phyloP scores from a whole-genome alignment of 2,888 invertebrate genomes.

The Phaonia tiefii region DNA sequence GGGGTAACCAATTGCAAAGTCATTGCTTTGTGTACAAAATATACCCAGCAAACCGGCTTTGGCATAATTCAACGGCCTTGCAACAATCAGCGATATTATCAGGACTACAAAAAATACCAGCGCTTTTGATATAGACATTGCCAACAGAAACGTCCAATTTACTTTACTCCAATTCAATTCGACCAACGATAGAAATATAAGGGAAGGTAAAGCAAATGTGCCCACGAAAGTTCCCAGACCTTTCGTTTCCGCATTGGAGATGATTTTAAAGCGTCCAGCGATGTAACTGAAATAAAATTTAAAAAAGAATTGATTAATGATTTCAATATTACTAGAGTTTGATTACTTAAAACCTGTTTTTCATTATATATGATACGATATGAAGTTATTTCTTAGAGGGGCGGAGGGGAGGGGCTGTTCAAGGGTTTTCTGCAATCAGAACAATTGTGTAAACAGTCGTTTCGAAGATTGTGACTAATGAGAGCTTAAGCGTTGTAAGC shows the following conservation, averaged over 20 bases:
- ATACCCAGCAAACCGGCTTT: conserved; percentile 95
- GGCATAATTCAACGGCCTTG: conserved; percentile 90
- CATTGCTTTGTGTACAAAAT: conserved; percentile 98
- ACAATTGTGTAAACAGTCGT: no score
- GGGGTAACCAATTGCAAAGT: conserved; percentile 97
- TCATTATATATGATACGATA: not conserved
- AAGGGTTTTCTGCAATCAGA: no score
- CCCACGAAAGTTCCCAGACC: conserved; percentile 96
- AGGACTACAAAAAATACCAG: conserved; percentile 91
- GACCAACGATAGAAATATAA: conserved; percentile 94
- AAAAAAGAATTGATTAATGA: conserved; percentile 30
- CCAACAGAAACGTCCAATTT: conserved; percentile 94
- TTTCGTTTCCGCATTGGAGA: conserved; percentile 91
- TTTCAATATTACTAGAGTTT: not conserved
- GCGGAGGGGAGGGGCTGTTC: no score
- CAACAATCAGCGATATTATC: conserved; percentile 88
- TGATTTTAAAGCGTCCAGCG: conserved; percentile 91
- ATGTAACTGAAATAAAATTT: conserved; percentile 84
- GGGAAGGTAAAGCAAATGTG: conserved; percentile 94
- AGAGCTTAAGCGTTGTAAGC: no score
- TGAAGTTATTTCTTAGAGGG: not conserved
- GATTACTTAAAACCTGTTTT: not conserved
- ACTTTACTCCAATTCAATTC: conserved; percentile 90
- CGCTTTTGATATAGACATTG: conserved; percentile 92
- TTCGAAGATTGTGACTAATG: no score